phyloP scores from a whole-genome alignment of 1,140 invertebrate genomes.

The Hyles vespertilio region DNA sequence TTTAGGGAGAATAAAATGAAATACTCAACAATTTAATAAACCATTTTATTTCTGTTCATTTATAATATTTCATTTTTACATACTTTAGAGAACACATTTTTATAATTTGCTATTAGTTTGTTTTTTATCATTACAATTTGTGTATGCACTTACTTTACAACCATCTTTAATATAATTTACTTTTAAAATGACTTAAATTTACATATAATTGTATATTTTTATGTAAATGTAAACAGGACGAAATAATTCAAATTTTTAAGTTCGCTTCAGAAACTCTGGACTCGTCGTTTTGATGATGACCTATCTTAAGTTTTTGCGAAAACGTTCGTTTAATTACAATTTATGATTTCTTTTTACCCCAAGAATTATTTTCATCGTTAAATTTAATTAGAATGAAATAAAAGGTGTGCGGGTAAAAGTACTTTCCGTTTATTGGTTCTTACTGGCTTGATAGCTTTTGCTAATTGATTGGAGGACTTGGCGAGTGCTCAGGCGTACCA shows the following conservation, averaged over 20 bases:
- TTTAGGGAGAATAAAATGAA: too few species aligned
- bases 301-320: too few species aligned
- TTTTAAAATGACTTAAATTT: slow-evolving; percentile 21
- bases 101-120: slow-evolving; percentile 32
- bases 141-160: slow-evolving; percentile 17
- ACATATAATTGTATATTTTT: slow-evolving; percentile 29
- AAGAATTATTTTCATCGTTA: too few species aligned
- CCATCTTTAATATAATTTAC: slow-evolving; percentile 15
- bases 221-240: slow-evolving; percentile 35
- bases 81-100: slow-evolving; percentile 34
- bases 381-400: too few species aligned
- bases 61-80: slow-evolving; percentile 27
- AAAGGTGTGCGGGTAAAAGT: too few species aligned
- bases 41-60: slow-evolving; percentile 37
- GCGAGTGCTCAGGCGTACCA: too few species aligned
- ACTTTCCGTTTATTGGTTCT: too few species aligned
- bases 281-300: too few species aligned
- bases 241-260: slow-evolving; percentile 17
- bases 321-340: background rate
- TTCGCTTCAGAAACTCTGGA: background rate
- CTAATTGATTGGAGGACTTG: too few species aligned
- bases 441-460: too few species aligned
- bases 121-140: slow-evolving; percentile 29
- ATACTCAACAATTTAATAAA: slow-evolving; percentile 29
- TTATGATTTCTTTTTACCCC: background rate